Conservation (phyloP, 2,113 vertebrate genomes). For the Dicaeum eximium region DNA sequence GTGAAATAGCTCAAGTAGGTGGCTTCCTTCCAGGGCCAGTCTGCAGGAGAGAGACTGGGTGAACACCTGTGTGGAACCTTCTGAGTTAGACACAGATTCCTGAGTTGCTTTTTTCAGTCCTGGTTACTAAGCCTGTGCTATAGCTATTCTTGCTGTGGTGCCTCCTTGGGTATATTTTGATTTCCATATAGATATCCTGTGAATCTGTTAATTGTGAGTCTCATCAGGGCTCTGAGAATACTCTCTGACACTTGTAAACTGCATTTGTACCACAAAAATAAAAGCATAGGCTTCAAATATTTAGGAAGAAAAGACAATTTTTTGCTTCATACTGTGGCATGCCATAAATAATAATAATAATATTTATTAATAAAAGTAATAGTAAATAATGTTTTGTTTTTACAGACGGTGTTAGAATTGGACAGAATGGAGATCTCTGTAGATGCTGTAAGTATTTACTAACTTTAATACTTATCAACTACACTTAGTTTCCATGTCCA, state of each 20-base stretch:
- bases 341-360: background rate
- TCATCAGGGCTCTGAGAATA: background rate
- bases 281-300: background rate
- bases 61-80: background rate
- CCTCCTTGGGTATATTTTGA: background rate
- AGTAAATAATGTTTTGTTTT: constrained; percentile 22
- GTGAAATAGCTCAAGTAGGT: background rate
- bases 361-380: background rate
- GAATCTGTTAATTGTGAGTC: background rate
- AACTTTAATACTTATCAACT: background rate
- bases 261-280: background rate
- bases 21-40: background rate
- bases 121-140: background rate
- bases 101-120: background rate
- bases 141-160: background rate
- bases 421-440: constrained; percentile 91
- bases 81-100: background rate
- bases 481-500: constrained; percentile 55
- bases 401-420: constrained; percentile 88
- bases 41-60: background rate
- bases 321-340: background rate
- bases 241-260: background rate
- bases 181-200: background rate
- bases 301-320: background rate
- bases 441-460: constrained; percentile 73